These are phyloP conservation scores for Bombus consobrinus DNA, from an alignment of 1,140 invertebrate genomes.

Conservation along the genomic window DNA sequence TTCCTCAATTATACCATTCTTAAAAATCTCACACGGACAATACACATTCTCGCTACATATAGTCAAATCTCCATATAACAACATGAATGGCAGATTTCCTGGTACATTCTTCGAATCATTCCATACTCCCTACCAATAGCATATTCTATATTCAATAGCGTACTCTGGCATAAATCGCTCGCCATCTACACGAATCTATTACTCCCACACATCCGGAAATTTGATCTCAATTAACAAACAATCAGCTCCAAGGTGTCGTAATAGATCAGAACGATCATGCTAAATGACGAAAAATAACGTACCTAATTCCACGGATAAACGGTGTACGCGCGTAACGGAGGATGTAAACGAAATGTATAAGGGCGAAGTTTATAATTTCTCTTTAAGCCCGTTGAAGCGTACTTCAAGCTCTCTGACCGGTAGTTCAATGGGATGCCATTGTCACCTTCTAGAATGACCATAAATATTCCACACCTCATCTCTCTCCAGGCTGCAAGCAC, in stretches of 20 bases:
- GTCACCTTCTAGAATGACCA: constrained; percentile 72
- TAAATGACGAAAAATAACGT: not conserved
- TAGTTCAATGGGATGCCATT: constrained; percentile 56
- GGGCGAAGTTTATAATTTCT: not conserved
- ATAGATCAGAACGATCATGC: no score
- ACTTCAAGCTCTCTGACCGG: not conserved
- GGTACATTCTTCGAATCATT: no score
- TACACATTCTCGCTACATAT: not conserved
- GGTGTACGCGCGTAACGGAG: not conserved
- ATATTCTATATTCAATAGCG: no score
- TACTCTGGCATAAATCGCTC: no score
- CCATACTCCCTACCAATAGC: no score
- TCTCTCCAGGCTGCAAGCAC: constrained; percentile 38
- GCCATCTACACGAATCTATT: no score
- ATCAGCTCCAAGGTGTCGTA: no score
- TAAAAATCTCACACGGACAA: no score
- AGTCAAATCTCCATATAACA: not conserved
- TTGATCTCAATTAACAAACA: no score
- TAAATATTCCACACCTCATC: constrained; percentile 73
- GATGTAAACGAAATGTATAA: no score
- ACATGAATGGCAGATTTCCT: not conserved
- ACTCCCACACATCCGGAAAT: no score
- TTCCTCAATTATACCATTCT: no score
- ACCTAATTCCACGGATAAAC: not conserved
- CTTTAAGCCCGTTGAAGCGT: constrained; percentile 12